Conservation (phyloP, 92 coral and sea anemone genomes). For the Porites rus region DNA sequence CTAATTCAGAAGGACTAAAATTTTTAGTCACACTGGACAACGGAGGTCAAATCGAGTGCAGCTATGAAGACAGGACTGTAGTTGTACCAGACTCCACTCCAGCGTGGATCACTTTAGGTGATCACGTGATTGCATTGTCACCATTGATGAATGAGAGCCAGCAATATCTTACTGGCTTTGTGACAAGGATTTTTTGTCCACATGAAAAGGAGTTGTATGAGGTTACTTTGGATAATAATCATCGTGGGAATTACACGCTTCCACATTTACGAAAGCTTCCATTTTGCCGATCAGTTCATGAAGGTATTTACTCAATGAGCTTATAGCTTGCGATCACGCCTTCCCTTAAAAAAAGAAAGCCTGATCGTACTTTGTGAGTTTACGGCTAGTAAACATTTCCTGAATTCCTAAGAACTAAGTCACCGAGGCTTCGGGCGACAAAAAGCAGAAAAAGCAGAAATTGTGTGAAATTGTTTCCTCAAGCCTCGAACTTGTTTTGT, state of each 20-base stretch:
- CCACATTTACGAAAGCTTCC: slow-evolving; percentile 24
- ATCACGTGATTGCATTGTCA: slow-evolving; percentile 16
- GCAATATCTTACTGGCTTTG: slow-evolving; percentile 30
- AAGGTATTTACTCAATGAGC: neutral
- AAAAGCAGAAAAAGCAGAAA: too few species aligned
- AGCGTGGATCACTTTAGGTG: slow-evolving; percentile 28
- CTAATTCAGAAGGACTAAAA: neutral
- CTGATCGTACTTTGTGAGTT: too few species aligned
- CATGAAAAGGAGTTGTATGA: slow-evolving; percentile 12
- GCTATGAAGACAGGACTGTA: slow-evolving; percentile 27
- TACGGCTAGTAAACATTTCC: too few species aligned
- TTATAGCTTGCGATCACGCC: neutral
- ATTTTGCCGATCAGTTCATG: slow-evolving; percentile 14
- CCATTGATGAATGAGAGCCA: neutral
- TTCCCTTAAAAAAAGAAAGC: too few species aligned
- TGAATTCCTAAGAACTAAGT: too few species aligned
- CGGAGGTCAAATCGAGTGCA: slow-evolving; percentile 26
- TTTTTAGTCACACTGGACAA: slow-evolving; percentile 17
- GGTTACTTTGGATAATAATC: slow-evolving; percentile 12
- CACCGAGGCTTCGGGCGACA: too few species aligned
- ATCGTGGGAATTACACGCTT: slow-evolving; percentile 9
- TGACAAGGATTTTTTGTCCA: slow-evolving; percentile 4
- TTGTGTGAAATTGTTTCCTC: too few species aligned
- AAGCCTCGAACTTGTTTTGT: too few species aligned
- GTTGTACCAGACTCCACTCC: neutral